phyloP scores from a whole-genome alignment of 30 jellyfish, hydroid and myxozoan species.

The Nemopilema nomurai region DNA sequence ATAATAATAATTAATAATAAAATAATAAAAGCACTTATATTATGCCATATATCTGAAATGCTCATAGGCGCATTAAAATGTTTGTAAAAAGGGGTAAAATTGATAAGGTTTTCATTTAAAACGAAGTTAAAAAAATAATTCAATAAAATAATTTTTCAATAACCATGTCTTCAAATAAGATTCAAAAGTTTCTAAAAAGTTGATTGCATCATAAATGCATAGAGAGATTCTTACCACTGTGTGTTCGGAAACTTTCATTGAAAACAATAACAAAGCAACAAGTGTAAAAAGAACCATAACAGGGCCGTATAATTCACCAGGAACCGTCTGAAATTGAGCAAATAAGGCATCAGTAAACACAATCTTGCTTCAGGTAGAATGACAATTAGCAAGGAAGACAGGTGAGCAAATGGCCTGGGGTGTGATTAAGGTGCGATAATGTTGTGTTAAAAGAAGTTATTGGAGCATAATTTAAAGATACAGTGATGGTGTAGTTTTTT shows the following conservation, averaged over 20 bases:
- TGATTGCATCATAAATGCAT: not conserved
- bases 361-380: not conserved
- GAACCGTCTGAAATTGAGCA: conserved; percentile 77
- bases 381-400: not conserved
- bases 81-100: too few relatives aligned
- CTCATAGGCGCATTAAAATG: too few relatives aligned
- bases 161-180: not conserved
- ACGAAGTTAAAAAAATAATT: too few relatives aligned
- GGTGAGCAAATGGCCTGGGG: too few relatives aligned
- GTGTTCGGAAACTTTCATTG: conserved; percentile 91
- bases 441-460: too few relatives aligned
- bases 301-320: conserved; percentile 98
- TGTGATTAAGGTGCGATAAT: too few relatives aligned
- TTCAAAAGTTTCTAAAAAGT: too few relatives aligned
- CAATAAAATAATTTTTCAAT: not conserved
- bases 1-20: too few relatives aligned
- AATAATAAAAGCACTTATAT: too few relatives aligned
- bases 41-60: too few relatives aligned
- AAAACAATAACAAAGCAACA: conserved; percentile 83
- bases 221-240: conserved; percentile 73
- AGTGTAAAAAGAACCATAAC: conserved; percentile 89
- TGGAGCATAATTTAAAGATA: not conserved
- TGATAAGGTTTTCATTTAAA: too few relatives aligned
- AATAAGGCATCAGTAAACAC: not conserved
- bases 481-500: not conserved